These are phyloP conservation scores for Aproaerema taeniolella DNA, from an alignment of 2,888 invertebrate genomes.

Conservation along the genomic window DNA sequence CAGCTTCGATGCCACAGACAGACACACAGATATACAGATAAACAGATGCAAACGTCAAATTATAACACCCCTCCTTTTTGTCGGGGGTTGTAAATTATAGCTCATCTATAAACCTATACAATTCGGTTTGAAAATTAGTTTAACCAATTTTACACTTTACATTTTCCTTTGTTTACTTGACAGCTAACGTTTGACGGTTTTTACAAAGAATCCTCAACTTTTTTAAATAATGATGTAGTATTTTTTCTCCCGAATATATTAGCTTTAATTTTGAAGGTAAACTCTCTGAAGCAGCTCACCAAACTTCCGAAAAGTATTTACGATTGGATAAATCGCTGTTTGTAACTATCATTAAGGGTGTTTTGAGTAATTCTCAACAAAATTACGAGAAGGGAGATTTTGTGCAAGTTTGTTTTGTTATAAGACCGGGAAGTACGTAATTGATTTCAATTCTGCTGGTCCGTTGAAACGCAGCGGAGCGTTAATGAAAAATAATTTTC, in stretches of 20 bases:
- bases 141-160: no score
- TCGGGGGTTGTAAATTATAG: no score
- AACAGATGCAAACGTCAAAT: no score
- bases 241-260: background rate
- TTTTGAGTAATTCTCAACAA: constrained; percentile 37
- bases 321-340: constrained; percentile 7
- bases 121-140: no score
- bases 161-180: no score
- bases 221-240: background rate
- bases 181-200: no score
- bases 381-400: constrained; percentile 37
- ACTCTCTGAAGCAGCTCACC: background rate
- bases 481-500: constrained; percentile 70
- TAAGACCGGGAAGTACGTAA: constrained; percentile 52
- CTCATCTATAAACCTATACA: no score
- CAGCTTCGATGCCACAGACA: no score
- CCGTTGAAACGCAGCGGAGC: constrained; percentile 51
- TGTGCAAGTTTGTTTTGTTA: constrained; percentile 51
- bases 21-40: no score
- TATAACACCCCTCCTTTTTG: no score
- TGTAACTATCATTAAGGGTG: constrained; percentile 27
- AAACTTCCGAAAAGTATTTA: background rate
- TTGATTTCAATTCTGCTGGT: constrained; percentile 65
- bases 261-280: background rate
- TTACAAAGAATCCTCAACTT: background rate